These are phyloP conservation scores for Eurosta solidaginis DNA, from an alignment of 1,140 invertebrate species.

Conservation along the genomic window DNA sequence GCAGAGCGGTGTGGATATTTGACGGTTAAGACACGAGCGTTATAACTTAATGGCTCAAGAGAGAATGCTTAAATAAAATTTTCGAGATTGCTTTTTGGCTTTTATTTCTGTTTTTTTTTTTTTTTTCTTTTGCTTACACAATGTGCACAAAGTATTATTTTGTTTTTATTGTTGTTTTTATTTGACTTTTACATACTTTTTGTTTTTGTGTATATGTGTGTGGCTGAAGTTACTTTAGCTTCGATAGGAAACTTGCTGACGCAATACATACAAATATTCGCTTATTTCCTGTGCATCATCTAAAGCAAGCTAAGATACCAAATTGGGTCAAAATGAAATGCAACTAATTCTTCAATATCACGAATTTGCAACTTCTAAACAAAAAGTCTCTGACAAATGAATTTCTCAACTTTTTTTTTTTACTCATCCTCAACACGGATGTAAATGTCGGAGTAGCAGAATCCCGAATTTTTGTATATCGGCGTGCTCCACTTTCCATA, in stretches of 20 bases:
- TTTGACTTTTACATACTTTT: background rate
- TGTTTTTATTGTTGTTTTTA: background rate
- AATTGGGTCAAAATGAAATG: background rate
- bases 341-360: background rate
- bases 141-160: constrained; percentile 17
- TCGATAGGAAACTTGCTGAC: too few species aligned
- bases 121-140: background rate
- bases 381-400: background rate
- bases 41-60: constrained; percentile 7
- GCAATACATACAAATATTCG: too few species aligned
- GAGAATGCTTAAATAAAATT: constrained; percentile 29
- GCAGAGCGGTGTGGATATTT: background rate
- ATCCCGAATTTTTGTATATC: too few species aligned
- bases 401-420: background rate
- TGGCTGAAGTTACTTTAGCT: background rate
- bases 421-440: background rate
- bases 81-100: background rate
- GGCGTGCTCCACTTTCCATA: too few species aligned
- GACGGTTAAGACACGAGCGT: background rate
- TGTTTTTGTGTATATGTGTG: background rate
- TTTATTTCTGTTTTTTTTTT: too few species aligned
- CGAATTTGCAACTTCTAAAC: background rate
- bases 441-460: too few species aligned
- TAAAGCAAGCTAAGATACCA: background rate
- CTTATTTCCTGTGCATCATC: too few species aligned